Evolutionary conservation across 2,113 vertebrate genomes (phyloP).

Genomic region (Muntiacus reevesi): DNA sequence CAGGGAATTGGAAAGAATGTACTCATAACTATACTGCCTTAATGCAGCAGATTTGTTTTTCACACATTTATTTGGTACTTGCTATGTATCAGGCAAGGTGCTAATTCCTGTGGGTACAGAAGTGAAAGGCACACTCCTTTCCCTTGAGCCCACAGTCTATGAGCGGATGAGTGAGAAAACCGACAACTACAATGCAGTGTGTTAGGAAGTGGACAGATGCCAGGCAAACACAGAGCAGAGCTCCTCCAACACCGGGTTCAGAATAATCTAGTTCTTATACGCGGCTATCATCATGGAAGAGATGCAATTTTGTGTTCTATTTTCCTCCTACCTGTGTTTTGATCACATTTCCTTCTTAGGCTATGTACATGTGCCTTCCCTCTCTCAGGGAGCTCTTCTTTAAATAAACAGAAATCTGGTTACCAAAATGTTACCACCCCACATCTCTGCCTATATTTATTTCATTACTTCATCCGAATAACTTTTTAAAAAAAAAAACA

Average conservation of each 20-base stretch:
- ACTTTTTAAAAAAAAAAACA: background rate
- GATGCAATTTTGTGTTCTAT: background rate
- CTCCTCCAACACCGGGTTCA: background rate
- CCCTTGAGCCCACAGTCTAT: background rate
- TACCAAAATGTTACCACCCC: background rate
- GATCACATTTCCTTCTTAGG: background rate
- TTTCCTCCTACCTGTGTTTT: background rate
- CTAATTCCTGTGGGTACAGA: background rate
- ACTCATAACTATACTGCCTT: background rate
- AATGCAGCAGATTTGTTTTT: background rate
- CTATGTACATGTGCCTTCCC: background rate
- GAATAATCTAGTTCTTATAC: background rate
- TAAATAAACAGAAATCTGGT: constrained; percentile 14
- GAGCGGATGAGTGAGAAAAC: background rate
- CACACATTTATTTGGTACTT: background rate
- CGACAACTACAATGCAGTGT: accelerated
- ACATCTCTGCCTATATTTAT: constrained; percentile 28
- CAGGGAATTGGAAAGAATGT: background rate
- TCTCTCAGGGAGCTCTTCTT: background rate
- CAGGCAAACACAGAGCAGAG: accelerated
- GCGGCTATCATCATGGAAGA: background rate
- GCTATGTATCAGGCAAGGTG: background rate
- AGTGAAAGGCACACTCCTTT: background rate
- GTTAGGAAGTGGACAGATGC: background rate
- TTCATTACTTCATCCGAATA: constrained; percentile 13